phyloP scores from a whole-genome alignment of 2,797 vertebrate genomes.

The Muscicapa striata region DNA sequence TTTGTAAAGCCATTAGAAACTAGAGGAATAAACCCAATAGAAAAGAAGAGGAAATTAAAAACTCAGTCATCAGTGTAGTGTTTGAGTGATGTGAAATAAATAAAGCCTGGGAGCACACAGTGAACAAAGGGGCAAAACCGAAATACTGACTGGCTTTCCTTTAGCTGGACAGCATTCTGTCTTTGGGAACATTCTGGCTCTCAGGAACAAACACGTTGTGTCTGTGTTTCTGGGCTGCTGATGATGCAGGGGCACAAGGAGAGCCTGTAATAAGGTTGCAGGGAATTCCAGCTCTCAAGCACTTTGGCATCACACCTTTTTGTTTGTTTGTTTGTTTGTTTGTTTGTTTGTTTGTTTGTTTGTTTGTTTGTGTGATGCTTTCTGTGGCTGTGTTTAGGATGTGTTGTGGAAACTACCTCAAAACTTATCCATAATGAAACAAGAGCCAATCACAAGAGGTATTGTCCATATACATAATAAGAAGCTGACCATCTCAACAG shows the following conservation, averaged over 20 bases:
- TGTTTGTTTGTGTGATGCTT: background rate
- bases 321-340: background rate
- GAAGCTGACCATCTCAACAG: background rate
- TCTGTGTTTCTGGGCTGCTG: background rate
- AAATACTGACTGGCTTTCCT: background rate
- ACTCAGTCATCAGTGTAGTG: background rate
- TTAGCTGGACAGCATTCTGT: background rate
- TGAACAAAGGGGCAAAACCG: background rate
- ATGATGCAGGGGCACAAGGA: background rate
- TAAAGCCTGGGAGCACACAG: background rate
- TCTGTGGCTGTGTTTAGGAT: background rate
- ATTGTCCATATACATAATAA: background rate
- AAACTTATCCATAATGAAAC: background rate
- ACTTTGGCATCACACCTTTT: background rate
- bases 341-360: background rate
- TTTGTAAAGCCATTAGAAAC: background rate
- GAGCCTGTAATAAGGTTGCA: background rate
- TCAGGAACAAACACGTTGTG: rapidly evolving
- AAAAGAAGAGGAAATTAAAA: background rate
- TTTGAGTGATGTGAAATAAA: background rate
- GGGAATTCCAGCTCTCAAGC: background rate
- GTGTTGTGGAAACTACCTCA: background rate
- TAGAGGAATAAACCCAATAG: background rate
- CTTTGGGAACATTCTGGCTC: background rate
- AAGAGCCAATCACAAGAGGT: background rate